Evolutionary conservation across 2,888 invertebrate species (phyloP), one percentile per base, ranked within the genome.

Genomic region (Hirtodrosophila alboralis): DNA sequence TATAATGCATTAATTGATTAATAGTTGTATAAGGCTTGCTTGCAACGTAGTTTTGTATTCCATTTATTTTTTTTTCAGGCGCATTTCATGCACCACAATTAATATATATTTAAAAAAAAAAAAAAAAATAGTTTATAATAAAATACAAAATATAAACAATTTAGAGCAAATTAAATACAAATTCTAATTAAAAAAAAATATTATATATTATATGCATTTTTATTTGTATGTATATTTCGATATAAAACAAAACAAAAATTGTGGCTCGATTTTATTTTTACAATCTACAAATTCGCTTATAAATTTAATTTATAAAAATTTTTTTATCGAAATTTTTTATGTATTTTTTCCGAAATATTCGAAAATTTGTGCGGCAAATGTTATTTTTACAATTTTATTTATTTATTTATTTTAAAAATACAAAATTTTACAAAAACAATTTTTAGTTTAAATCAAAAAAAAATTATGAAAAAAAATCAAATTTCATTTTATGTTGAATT

Each of bases 41-140:
- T 76, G 69, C 69, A 69, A 74, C 64, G 51, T 76, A 72, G 76
- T 70, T 70, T 49, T 64, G 31, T 36, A 38, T 51, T 21, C n/a
- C 6, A 16, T 54, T 51, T 26, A 27, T 34, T 41, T 30, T 28
- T 44, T 51, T 48, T 37, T 12, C 33, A n/a, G 40, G 44, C 83
- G 83, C 81, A 81, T 81, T 81, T 61, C 34, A 86, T 86, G 86
- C 85, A 62, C 57, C 47, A 48, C 23, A n/a, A n/a, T n/a, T n/a
- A n/a, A n/a, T n/a, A n/a, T n/a, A n/a, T n/a, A n/a, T n/a, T 52
- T 65, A 33, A 36, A 34, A 59, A 58, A 58, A 47, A 31, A 26
- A 33, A 18, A 36, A 37, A 12, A 45, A 45, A 67, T 45, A 49
- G 43, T 34, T 27, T 38, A 45, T 30, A 48, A 41, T 23, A 13